A percentile compares a stretch with the other conserved stretches of the same genome.
phyloP scores from a whole-genome alignment of 2,113 vertebrate species.

The Rhinoderma darwinii region DNA sequence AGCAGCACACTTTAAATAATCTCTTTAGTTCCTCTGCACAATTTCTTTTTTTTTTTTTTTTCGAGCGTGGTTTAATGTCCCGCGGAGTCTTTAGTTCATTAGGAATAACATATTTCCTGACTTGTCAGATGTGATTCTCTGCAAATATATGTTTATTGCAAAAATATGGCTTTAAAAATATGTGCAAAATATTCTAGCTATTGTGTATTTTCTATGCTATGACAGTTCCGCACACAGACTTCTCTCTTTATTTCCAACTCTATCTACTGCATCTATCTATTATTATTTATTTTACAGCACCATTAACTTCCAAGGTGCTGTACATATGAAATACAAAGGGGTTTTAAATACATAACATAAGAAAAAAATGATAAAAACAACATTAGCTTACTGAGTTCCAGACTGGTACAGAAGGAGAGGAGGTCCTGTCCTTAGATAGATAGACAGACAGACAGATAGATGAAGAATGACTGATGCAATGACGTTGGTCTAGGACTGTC shows the following conservation, averaged over 20 bases:
- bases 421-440: no score
- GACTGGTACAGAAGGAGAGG: no score
- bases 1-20: constrained; percentile 46
- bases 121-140: constrained; percentile 50
- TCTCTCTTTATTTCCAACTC: neutral
- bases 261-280: no score
- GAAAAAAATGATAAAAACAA: no score
- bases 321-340: no score
- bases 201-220: neutral
- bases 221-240: neutral
- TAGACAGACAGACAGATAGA: no score
- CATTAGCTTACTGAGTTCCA: no score
- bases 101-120: constrained; percentile 48
- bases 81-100: constrained; percentile 53
- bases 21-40: constrained; percentile 51
- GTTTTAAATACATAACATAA: no score
- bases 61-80: constrained; percentile 42
- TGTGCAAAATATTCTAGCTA: constrained; percentile 39
- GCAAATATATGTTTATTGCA: constrained; percentile 52
- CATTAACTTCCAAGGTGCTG: no score
- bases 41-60: constrained; percentile 26
- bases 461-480: no score
- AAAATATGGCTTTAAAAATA: constrained; percentile 47
- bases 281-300: no score
- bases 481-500: no score